Evolutionary conservation across 2,888 invertebrate genomes (phyloP), one percentile per base, ranked within the genome.

Genomic region (Protonemura montana): DNA sequence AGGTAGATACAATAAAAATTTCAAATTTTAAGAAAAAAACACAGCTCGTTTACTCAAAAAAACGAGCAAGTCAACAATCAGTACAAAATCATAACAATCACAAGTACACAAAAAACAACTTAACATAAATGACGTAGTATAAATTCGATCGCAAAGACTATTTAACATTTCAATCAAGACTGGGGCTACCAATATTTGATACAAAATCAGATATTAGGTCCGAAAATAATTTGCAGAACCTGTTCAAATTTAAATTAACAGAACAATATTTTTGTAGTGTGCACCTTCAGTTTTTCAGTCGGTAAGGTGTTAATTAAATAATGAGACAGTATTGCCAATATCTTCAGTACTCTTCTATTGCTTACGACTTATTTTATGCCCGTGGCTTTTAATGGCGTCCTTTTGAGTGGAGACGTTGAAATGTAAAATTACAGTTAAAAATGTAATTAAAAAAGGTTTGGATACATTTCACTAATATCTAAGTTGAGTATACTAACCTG

Each of bases 21-120:
- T 21, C 1, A 59, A 21, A 59, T 59, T 21, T 59, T 59, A 6
- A 6, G 21, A 59, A 21, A 59, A 59, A 59, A 59, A 59, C 59
- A 59, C 59, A 59, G 13, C 59, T 21, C 59, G 82, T 83, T 83
- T 83, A 83, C 82, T 83, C 30, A 26, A 83, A 83, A 29, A 83
- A 83, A 82, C 29, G 27, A 25, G 25, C 29, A 82, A 86, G 35
- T 85, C 85, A 87, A 87, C 87, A 87, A 87, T 85, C 59, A 85
- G 35, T 86, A 87, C 77, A 86, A 86, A 87, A 85, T 85, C 85
- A 77, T 87, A 87, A 87, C 87, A 87, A 87, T 82, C 87, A 85
- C 85, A 78, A 76, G 78, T 85, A 87, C 87, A 86, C 87, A 87
- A 26, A 59, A 77, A 76, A 81, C 81, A 86, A 86, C 41, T 81